Base-by-base conservation (phyloP, 2,888 invertebrate genomes). In the Dolichomitus sp. region DNA sequence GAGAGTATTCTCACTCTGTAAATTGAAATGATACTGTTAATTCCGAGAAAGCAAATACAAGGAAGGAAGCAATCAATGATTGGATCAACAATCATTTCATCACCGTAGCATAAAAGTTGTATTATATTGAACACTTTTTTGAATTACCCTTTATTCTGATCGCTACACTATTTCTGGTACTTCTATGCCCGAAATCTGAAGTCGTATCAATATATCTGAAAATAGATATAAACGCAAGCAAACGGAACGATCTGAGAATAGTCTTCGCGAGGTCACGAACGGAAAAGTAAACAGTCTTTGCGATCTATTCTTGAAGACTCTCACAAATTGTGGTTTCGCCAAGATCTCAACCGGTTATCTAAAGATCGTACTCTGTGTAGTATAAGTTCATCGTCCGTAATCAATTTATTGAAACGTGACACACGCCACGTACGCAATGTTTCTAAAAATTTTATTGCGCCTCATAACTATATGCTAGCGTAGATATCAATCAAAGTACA, bases 401-500 rank as follows among this genome's bases (percentile, higher is more conserved):
- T 70, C n/a, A 54, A 75, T 81, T 70, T 70, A 57, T 76, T 70
- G 54, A 57, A 48, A 14, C 57, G 19, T 9, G 5, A 11, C 14
- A 80, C 52, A 70, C 80, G 69, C 68, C 59, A 66, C 45, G 59
- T 3, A 48, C 45, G 45, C 75, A 23, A 74, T 69, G 68, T 45
- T 50, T 12, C 42, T 40, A 57, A 14, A 27, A 57, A 57, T 76
- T 54, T 81, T 81, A 66, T 59, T 19, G 72, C 75, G 80, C 72
- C 76, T 77, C 76, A 68, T 72, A 81, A 76, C 63, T 59, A 80
- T 69, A 76, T 33, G 57, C 19, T 30, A 45, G 48, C 33, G 30
- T 57, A 12, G 45, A 57, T 69, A 74, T 74, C 40, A 30, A 48
- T 12, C 70, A 19, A 65, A 27, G 65, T 70, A 80, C 75, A 52